Evolutionary conservation across 2,888 invertebrate genomes (phyloP).

Genomic region (Phortica magna): DNA sequence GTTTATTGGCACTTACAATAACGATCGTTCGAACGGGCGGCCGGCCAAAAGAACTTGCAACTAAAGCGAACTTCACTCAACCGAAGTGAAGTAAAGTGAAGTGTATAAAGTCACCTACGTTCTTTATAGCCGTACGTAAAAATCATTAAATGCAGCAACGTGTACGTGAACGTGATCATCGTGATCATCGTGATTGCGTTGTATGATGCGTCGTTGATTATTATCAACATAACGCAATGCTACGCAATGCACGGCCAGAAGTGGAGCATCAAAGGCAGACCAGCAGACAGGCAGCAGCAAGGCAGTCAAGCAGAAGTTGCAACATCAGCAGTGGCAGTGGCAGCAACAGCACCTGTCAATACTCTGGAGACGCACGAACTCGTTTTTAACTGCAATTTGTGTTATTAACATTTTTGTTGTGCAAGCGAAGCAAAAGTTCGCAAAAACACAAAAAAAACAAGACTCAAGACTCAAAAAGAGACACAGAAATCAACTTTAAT

Average conservation of each 20-base stretch:
- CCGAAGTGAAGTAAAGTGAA: background rate
- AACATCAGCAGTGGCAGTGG: background rate
- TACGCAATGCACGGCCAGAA: background rate
- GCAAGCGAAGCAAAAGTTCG: background rate
- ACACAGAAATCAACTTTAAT: background rate
- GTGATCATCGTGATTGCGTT: constrained; percentile 7
- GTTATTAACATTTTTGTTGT: constrained; percentile 33
- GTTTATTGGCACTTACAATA: constrained; percentile 60
- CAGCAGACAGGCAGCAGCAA: background rate
- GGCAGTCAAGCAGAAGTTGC: too few relatives aligned
- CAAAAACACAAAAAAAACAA: background rate
- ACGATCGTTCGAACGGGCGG: constrained; percentile 4
- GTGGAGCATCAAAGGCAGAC: background rate
- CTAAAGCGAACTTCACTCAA: background rate
- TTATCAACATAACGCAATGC: background rate
- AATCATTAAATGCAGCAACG: constrained; percentile 26
- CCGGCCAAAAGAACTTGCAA: background rate
- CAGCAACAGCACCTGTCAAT: constrained; percentile 32
- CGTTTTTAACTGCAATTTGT: constrained; percentile 28
- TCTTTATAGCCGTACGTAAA: constrained; percentile 7
- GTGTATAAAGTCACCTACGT: constrained; percentile 9
- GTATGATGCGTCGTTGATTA: constrained; percentile 6
- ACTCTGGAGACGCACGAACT: constrained; percentile 18
- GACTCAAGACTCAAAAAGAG: background rate
- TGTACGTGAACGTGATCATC: background rate